Base-by-base conservation (phyloP, 1,140 invertebrate species). In the Psilanteris sp. region DNA sequence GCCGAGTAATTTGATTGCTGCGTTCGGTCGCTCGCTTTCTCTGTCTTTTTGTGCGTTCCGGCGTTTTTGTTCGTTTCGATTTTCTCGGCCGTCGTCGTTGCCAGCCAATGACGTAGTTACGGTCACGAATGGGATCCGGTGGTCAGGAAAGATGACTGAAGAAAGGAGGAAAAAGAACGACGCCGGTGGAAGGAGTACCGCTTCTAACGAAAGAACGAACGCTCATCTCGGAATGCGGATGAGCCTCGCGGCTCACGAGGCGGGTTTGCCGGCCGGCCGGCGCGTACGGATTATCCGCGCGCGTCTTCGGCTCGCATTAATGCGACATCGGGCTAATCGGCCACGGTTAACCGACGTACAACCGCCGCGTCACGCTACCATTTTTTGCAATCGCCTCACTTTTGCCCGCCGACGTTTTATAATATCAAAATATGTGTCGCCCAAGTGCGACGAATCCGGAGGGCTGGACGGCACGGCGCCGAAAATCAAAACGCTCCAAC, bases 161-260 rank as follows among this genome's bases (percentile, higher is more conserved):
- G 29, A 16, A 34, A 6, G 9, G 26, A 18, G 31, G n/a, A 46
- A 68, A 44, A 57, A 48, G 18, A 11, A 24, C 24, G 18, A 13
- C 20, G 32, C 5, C 5, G 31, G 20, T 10, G n/a, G n/a, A n/a
- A 10, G 29, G 20, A 37, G 61, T 27, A 52, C 36, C 29, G 41
- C 50, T 37, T 57, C 27, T 67, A 74, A 74, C 71, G 68, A 55
- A 29, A 44, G 64, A 70, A 52, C 36, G 46, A 52, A 36, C 54
- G 62, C 26, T 52, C 48, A 67, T 62, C 72, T 36, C 62, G 72
- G 72, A 75, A 75, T 75, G 72, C 72, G 72, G 72, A 75, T 75
- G 72, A 75, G 41, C 24, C 55, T 50, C 15, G 57, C 46, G 57
- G 68, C 39, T 64, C 46, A 52, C 36, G 18, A 46, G 62, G 14